Evolutionary conservation across 2,888 invertebrate genomes (phyloP).

Genomic region (Harpalus rubripes): DNA sequence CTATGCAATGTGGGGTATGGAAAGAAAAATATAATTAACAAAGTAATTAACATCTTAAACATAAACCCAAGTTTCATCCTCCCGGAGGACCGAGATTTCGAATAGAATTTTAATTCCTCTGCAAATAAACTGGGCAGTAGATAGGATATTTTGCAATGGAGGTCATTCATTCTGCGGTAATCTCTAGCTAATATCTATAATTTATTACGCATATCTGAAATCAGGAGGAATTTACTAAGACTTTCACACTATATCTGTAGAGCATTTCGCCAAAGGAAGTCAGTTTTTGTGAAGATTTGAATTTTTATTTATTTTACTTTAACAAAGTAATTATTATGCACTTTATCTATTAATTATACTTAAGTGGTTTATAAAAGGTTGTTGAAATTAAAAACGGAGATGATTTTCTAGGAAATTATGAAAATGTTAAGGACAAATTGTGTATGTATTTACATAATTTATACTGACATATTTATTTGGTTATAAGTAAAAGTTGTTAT

Average conservation of each 20-base stretch:
- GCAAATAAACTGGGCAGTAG: slow-evolving; percentile 15
- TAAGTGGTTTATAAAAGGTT: too few relatives aligned
- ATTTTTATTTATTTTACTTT: too few relatives aligned
- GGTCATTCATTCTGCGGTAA: slow-evolving; percentile 23
- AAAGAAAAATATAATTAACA: slow-evolving; percentile 52
- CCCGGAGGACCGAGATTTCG: neutral
- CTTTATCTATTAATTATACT: too few relatives aligned
- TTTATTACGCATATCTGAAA: slow-evolving; percentile 33
- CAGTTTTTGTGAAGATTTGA: neutral
- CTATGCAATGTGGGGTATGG: slow-evolving; percentile 5
- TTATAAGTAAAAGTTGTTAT: too few relatives aligned
- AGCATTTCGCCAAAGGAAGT: neutral
- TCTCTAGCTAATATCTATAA: slow-evolving; percentile 25
- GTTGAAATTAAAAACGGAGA: too few relatives aligned
- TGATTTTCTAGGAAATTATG: too few relatives aligned
- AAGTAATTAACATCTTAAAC: slow-evolving; percentile 42
- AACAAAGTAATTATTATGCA: too few relatives aligned
- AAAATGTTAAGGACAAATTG: too few relatives aligned
- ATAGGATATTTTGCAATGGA: neutral
- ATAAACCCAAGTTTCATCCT: slow-evolving; percentile 28
- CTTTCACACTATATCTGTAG: slow-evolving; percentile 28
- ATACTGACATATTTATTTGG: too few relatives aligned
- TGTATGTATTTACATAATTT: too few relatives aligned
- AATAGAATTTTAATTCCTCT: slow-evolving; percentile 46
- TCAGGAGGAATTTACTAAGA: slow-evolving; percentile 2